Evolutionary conservation across 2,113 vertebrate genomes (phyloP), one percentile per base, ranked within the genome.

Genomic region (Oreocharis arfaki): DNA sequence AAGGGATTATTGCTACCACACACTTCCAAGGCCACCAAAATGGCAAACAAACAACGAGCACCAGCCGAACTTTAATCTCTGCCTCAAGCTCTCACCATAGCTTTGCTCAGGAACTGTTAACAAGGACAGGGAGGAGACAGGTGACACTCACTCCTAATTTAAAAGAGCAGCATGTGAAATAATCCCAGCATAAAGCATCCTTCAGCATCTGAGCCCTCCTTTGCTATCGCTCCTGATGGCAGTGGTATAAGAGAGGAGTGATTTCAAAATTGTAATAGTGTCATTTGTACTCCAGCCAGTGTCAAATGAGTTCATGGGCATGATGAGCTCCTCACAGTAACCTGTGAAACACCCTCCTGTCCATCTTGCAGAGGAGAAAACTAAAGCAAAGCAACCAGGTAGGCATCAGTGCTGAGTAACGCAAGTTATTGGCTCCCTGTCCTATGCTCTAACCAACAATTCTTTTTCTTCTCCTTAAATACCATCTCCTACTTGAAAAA

Each of bases 21-120:
- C 11, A 9, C 75, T 91, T 68, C 86, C 74, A 91, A 89, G 68
- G 86, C 92, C 92, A 96, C 73, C 82, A 91, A 95, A 94, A 77
- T 7, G 55, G 75, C 89, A 95, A 95, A 81, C 44, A 65, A 83
- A 56, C 78, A 89, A 70, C 3, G 3, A 77, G 50, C 33, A 86
- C 52, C 68, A 76, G 12, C 22, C 1, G 0, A 89, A 87, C 69
- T 87, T 84, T 37, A 57, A 82, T 84, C 67, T 67, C 47, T 65
- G 60, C 77, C 42, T 83, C 49, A 28, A 90, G 5, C 44, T 60
- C 47, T 49, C 75, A 32, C 19, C 13, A 2, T 4, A 49, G 71
- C 32, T 88, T 75, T 4, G 2, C 42, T 90, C 60, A 37, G 75
- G 41, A 90, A 33, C 35, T 73, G 46, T 53, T 63, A 74, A 63